These are phyloP conservation scores for Nomada ferruginata DNA, from an alignment of 2,888 invertebrate species.

Conservation along the genomic window DNA sequence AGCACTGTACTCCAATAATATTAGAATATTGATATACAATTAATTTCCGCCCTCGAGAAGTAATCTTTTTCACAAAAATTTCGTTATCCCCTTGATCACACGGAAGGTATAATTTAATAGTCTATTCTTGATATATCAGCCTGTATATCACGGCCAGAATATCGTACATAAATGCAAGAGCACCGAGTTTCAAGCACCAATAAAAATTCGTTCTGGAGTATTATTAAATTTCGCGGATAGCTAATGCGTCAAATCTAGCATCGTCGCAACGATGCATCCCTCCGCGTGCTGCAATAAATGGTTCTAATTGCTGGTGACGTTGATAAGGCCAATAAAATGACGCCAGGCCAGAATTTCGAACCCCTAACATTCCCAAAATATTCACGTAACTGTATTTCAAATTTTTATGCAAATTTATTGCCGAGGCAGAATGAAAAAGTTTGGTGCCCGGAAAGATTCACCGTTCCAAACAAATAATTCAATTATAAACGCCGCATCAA, in stretches of 20 bases:
- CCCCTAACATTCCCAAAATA: neutral
- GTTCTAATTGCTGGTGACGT: conserved; percentile 49
- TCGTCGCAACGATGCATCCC: conserved; percentile 9
- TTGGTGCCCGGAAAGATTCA: no score
- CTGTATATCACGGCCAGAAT: conserved; percentile 13
- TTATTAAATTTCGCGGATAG: conserved; percentile 66
- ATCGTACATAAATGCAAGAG: conserved; percentile 5
- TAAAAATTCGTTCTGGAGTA: conserved; percentile 67
- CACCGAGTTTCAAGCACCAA: conserved; percentile 51
- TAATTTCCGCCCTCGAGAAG: no score
- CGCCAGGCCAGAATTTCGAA: conserved; percentile 27
- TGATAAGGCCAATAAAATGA: conserved; percentile 55
- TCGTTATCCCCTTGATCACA: neutral
- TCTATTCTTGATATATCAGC: conserved; percentile 1
- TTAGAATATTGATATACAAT: no score
- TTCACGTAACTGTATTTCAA: neutral
- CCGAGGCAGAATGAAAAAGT: neutral
- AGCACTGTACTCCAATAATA: no score
- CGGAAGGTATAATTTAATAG: neutral
- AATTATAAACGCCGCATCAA: no score
- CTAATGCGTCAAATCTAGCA: conserved; percentile 58
- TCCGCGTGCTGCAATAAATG: conserved; percentile 43
- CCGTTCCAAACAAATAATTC: no score
- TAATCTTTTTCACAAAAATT: neutral
- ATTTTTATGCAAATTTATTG: no score